Evolutionary conservation across 2,797 vertebrate species (phyloP).

Genomic region (Rhynchonycteris naso): DNA sequence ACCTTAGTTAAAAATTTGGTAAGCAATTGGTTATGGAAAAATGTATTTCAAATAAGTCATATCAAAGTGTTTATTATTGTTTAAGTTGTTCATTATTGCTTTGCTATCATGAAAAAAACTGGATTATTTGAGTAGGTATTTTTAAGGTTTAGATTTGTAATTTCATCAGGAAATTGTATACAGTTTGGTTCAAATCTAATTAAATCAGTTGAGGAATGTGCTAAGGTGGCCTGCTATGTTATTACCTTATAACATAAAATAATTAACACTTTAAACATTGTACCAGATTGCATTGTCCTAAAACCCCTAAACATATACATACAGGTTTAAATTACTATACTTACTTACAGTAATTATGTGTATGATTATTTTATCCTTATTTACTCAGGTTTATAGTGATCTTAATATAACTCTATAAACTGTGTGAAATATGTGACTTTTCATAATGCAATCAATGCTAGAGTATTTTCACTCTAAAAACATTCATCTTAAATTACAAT

Average conservation of each 20-base stretch:
- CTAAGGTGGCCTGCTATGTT: not conserved
- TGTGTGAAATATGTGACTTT: not conserved
- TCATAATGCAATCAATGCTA: not conserved
- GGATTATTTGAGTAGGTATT: not conserved
- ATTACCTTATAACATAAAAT: not conserved
- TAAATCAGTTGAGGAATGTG: not conserved
- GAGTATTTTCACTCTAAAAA: not conserved
- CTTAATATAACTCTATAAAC: not conserved
- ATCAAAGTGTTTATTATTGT: not conserved
- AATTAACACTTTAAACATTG: not conserved
- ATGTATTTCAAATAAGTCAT: not conserved
- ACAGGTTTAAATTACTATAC: not conserved
- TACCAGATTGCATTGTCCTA: not conserved
- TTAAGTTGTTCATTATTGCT: not conserved
- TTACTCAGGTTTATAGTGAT: not conserved
- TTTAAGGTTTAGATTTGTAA: not conserved
- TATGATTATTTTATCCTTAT: slow-evolving; percentile 12
- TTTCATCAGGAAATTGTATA: not conserved
- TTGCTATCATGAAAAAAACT: not conserved
- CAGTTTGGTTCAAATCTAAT: not conserved
- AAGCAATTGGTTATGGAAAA: not conserved
- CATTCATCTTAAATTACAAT: not conserved
- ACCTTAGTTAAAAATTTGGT: not conserved
- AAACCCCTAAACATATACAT: not conserved
- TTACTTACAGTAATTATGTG: not conserved